Percentiles rank a stretch among this genome's conserved stretches.
phyloP scores from a whole-genome alignment of 2,888 invertebrate genomes.

The Mylabris sibirica region DNA sequence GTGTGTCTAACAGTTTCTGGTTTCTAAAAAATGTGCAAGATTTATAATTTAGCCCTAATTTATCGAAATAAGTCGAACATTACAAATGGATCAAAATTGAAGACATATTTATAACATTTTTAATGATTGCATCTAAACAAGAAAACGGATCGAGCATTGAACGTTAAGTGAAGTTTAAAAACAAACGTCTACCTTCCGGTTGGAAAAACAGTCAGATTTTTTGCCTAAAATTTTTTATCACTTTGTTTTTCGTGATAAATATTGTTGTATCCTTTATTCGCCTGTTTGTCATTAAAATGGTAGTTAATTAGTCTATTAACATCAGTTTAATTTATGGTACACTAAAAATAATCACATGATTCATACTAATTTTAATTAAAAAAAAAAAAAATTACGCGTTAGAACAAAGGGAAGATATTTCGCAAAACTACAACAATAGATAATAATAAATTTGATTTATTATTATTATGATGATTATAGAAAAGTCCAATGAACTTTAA shows the following conservation, averaged over 20 bases:
- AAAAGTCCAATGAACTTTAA: constrained; percentile 12
- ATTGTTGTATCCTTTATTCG: background rate
- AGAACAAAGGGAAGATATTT: background rate
- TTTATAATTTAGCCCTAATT: too few relatives aligned
- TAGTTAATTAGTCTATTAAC: background rate
- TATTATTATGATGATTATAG: background rate
- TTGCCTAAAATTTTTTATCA: background rate
- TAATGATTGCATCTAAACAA: too few relatives aligned
- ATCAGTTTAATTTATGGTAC: background rate
- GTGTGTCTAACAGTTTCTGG: too few relatives aligned
- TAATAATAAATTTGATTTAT: background rate
- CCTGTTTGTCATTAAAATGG: background rate
- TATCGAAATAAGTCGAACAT: too few relatives aligned
- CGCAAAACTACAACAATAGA: background rate
- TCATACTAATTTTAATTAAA: background rate
- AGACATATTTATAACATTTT: too few relatives aligned
- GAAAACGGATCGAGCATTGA: too few relatives aligned
- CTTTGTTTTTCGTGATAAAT: background rate
- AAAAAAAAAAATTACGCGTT: background rate
- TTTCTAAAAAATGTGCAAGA: too few relatives aligned
- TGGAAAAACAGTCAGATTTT: background rate
- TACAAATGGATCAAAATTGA: too few relatives aligned
- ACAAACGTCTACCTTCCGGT: too few relatives aligned
- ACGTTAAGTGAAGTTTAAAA: too few relatives aligned
- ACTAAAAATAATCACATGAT: background rate